A percentile compares a stretch with the other conserved stretches of the same genome.
These are phyloP conservation scores for Agonopterix arenella DNA, from an alignment of 2,888 invertebrate genomes.

Conservation along the genomic window DNA sequence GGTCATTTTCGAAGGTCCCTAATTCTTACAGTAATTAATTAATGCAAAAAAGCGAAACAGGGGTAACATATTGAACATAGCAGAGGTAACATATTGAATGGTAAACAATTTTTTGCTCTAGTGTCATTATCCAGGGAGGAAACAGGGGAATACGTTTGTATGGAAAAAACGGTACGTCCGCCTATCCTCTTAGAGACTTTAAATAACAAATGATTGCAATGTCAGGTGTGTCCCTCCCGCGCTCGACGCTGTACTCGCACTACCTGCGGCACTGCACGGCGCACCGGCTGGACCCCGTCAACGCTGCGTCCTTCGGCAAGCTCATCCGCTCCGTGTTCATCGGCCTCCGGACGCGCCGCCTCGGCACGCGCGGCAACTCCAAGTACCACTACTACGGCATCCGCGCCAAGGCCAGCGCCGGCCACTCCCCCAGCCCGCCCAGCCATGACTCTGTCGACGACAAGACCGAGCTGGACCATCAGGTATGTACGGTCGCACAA, in stretches of 20 bases:
- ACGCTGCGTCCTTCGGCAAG: conserved; percentile 99
- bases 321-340: conserved; percentile 98
- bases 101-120: no score
- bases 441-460: conserved; percentile 26
- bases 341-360: conserved; percentile 94
- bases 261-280: conserved; percentile 96
- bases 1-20: no score
- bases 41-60: no score
- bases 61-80: no score
- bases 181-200: no score
- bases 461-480: conserved; percentile 27
- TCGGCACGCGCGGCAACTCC: conserved; percentile 98
- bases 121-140: no score
- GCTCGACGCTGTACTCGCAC: conserved; percentile 97
- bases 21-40: no score
- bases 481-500: neutral
- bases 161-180: no score
- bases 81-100: no score
- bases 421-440: conserved; percentile 8
- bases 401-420: conserved; percentile 7
- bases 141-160: no score
- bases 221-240: conserved; percentile 88
- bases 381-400: conserved; percentile 99
- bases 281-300: conserved; percentile 97
- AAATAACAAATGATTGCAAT: neutral